Evolutionary conservation across 2,113 vertebrate genomes (phyloP).

Genomic region (Rhadina sibilatrix): DNA sequence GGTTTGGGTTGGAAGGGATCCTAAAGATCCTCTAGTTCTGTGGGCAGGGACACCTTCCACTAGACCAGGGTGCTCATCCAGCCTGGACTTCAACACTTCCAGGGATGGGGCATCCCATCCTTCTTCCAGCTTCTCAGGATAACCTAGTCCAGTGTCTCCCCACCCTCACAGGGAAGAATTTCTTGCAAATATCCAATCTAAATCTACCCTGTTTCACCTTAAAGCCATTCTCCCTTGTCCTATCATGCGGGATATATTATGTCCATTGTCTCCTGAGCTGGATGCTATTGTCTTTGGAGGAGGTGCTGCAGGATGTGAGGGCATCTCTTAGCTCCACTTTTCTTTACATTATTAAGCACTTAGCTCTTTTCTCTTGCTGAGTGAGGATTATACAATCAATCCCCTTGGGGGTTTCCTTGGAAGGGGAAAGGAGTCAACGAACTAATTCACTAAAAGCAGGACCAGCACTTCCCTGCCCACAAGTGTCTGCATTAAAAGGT

Average conservation of each 20-base stretch:
- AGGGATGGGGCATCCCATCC: background rate
- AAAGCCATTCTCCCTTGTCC: background rate
- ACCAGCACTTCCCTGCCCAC: background rate
- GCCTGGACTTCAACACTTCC: background rate
- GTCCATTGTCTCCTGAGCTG: background rate
- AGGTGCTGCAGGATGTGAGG: background rate
- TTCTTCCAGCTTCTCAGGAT: background rate
- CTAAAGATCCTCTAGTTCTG: background rate
- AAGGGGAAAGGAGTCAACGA: conserved; percentile 35
- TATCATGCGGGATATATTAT: background rate
- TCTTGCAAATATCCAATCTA: background rate
- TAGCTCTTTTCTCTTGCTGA: background rate
- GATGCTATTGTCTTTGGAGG: background rate
- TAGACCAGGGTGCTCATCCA: background rate
- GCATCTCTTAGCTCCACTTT: background rate
- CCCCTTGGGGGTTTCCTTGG: background rate
- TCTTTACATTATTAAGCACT: background rate
- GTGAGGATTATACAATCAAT: conserved; percentile 10
- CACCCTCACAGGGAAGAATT: background rate
- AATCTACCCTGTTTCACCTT: background rate
- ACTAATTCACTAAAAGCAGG: conserved; percentile 53
- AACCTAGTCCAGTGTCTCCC: background rate
- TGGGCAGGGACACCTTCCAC: background rate
- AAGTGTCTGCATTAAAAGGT: conserved; percentile 29
- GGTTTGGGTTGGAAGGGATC: background rate